Base-by-base conservation (phyloP, 2,888 invertebrate genomes). In the Dione vanillae region DNA sequence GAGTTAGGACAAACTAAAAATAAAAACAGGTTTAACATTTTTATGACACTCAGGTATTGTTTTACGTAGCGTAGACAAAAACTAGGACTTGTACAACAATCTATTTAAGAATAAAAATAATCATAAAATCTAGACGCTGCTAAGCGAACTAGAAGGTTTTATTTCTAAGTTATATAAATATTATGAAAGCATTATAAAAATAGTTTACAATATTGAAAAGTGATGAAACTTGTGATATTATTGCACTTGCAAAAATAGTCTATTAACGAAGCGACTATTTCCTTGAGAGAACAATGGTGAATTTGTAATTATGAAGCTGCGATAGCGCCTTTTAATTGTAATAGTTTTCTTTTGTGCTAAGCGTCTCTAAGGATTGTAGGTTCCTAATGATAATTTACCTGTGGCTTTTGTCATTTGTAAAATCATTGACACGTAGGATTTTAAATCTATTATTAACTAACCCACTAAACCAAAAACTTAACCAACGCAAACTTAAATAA, bases 281-380 rank as follows among this genome's bases (percentile, higher is more conserved):
- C 49, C 51, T 64, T 64, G 37, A 49, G 8, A 49, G 47, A 49
- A 49, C 64, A 64, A 64, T 64, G 14, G 49, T 40, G 49, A 64
- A 40, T 49, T 64, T 51, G 40, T 64, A 64, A 61, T 64, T 49
- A 37, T 37, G 37, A 37, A 37, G 40, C 49, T 14, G 37, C 19
- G 51, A 64, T 64, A 47, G 64, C 64, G 64, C 64, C 64, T 35
- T 64, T 49, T 64, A 64, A 64, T 64, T 64, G 37, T 64, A 45
- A 14, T 45, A 61, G 61, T 20, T 61, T 61, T 59, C 54, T 56
- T 61, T 61, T 61, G 27, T 45, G 35, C 12, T n/a, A 8, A 35
- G n/a, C 11, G 2, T 10, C 2, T 45, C 2, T 45, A 16, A n/a
- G 6, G 20, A 45, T n/a, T 45, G 11, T 16, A 27, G 20, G 20